phyloP scores from a whole-genome alignment of 2,797 vertebrate genomes.

The Agapornis canus region DNA sequence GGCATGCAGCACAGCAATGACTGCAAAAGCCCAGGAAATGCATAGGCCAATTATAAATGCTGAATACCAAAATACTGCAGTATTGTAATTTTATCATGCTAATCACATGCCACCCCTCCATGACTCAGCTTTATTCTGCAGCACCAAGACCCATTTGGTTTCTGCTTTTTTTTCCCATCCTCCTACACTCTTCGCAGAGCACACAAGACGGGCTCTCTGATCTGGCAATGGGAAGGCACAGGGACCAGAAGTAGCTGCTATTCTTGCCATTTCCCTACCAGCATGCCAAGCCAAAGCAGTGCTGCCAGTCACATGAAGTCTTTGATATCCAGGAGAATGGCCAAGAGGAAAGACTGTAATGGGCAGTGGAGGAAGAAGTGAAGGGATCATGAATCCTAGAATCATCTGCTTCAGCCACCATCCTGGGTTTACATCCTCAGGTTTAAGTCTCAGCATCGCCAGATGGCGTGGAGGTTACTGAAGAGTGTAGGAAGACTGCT shows the following conservation, averaged over 20 bases:
- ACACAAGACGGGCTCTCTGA: background rate
- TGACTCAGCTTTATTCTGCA: background rate
- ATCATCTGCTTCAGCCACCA: background rate
- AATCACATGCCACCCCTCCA: fast-evolving
- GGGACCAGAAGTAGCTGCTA: background rate
- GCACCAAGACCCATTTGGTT: background rate
- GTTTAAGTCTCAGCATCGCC: background rate
- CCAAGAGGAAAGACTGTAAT: background rate
- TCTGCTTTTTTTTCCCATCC: background rate
- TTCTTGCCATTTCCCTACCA: background rate
- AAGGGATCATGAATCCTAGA: background rate
- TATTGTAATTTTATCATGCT: background rate
- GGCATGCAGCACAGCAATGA: background rate
- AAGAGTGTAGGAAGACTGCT: background rate
- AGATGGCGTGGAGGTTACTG: background rate
- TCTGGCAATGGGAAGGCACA: background rate
- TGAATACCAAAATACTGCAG: background rate
- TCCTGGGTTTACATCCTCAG: background rate
- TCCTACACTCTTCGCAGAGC: background rate
- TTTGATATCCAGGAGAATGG: background rate
- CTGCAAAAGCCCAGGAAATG: background rate
- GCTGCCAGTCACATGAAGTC: background rate
- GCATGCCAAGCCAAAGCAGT: background rate
- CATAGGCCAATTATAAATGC: background rate
- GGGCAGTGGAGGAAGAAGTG: background rate